phyloP scores from a whole-genome alignment of 2,888 invertebrate genomes.

The Mythimna ferrago region DNA sequence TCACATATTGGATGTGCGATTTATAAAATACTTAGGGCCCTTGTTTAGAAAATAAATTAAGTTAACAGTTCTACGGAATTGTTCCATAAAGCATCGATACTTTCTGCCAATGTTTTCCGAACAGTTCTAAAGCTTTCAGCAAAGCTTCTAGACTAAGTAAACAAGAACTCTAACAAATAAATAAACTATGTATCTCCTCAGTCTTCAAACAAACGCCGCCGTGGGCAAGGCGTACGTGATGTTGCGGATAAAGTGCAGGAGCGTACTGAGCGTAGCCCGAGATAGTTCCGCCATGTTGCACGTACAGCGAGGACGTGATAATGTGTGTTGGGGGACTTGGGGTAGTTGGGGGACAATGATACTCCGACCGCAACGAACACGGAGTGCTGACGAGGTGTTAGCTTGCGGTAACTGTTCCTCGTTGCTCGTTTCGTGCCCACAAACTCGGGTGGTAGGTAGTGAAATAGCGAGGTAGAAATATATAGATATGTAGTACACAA shows the following conservation, averaged over 20 bases:
- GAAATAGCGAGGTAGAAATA: neutral
- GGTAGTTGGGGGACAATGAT: neutral
- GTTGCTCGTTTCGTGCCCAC: neutral
- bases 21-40: neutral
- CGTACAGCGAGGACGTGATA: constrained; percentile 49
- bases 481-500: neutral
- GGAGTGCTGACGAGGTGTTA: neutral
- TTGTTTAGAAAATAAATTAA: too few species aligned
- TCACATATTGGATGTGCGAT: neutral
- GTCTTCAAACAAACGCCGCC: constrained; percentile 13
- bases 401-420: neutral
- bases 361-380: neutral
- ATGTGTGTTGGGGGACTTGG: constrained; percentile 22
- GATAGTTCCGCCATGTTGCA: constrained; percentile 42
- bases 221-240: constrained; percentile 41
- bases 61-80: too few species aligned
- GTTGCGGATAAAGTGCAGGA: constrained; percentile 45
- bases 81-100: neutral
- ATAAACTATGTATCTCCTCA: constrained; percentile 31
- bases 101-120: neutral
- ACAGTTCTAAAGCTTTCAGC: neutral
- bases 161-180: constrained; percentile 27
- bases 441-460: neutral
- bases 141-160: constrained; percentile 4
- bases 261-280: constrained; percentile 19